Evolutionary conservation across 2,888 invertebrate species (phyloP).

Genomic region (Elmis aenea): DNA sequence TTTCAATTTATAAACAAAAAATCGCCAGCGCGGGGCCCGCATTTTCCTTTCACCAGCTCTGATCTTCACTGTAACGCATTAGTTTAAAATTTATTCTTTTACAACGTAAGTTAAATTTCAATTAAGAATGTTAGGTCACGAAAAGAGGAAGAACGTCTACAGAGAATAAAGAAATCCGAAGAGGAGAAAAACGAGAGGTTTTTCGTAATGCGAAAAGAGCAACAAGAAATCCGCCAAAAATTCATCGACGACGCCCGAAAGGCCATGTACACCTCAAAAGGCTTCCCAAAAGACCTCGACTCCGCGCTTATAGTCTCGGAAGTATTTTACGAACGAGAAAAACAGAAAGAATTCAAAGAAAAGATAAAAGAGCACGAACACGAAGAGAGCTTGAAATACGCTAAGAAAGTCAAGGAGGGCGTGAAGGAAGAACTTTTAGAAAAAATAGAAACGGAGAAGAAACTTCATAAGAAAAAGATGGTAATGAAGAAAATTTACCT

Average conservation of each 20-base stretch:
- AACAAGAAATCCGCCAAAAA: constrained; percentile 26
- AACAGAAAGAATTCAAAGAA: constrained; percentile 36
- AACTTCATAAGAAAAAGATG: constrained; percentile 26
- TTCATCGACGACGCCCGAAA: constrained; percentile 30
- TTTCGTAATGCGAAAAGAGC: constrained; percentile 27
- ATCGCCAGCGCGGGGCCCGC: no score
- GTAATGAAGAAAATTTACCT: constrained; percentile 24
- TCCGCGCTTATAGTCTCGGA: constrained; percentile 37
- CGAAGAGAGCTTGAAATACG: constrained; percentile 30
- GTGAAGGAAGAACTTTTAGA: constrained; percentile 31
- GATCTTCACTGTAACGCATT: no score
- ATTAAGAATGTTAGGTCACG: constrained; percentile 22
- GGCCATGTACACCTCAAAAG: constrained; percentile 33
- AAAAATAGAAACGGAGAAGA: constrained; percentile 28
- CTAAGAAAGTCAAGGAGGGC: constrained; percentile 27
- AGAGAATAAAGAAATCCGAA: constrained; percentile 16
- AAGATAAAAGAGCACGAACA: constrained; percentile 35
- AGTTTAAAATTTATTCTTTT: no score
- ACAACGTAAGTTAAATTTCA: neutral
- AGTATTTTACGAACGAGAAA: constrained; percentile 36
- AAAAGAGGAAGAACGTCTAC: constrained; percentile 20
- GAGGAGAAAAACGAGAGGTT: constrained; percentile 21
- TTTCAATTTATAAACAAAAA: no score
- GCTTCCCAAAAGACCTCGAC: constrained; percentile 35
- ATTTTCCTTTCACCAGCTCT: no score